A percentile compares a stretch with the other conserved stretches of the same genome.
Evolutionary conservation across 2,113 vertebrate species (phyloP).

Genomic region (Lucifuga dentata): DNA sequence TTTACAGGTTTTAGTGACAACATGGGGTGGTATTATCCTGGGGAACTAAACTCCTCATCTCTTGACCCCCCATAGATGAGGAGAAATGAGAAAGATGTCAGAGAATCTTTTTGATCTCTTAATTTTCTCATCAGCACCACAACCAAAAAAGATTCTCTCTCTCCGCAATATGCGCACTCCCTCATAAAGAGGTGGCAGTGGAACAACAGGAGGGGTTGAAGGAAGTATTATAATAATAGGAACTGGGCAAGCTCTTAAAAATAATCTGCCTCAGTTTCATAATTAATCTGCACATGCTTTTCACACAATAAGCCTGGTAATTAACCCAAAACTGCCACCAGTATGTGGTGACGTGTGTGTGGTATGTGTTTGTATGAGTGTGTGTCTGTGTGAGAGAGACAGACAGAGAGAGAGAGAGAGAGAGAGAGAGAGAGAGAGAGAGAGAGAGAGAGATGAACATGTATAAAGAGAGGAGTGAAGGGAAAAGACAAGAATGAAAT

Average conservation of each 20-base stretch:
- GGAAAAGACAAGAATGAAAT: too few relatives aligned
- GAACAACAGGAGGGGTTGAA: neutral
- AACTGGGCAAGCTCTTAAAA: conserved; percentile 68
- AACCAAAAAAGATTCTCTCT: conserved; percentile 51
- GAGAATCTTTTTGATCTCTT: conserved; percentile 34
- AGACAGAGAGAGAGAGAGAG: conserved; percentile 1
- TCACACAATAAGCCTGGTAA: conserved; percentile 80
- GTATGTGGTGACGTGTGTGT: conserved; percentile 9
- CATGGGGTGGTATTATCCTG: too few relatives aligned
- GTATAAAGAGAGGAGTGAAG: too few relatives aligned
- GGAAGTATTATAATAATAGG: conserved; percentile 62
- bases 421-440: conserved; percentile 9
- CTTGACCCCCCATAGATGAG: too few relatives aligned
- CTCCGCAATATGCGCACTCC: conserved; percentile 45
- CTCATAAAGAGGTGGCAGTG: conserved; percentile 32
- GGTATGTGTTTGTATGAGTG: neutral
- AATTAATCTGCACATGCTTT: conserved; percentile 79
- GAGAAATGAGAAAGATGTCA: neutral
- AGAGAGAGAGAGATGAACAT: neutral
- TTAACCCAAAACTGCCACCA: conserved; percentile 80
- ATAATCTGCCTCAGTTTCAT: conserved; percentile 82
- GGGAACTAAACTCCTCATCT: too few relatives aligned
- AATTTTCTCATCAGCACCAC: conserved; percentile 42
- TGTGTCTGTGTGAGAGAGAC: neutral
- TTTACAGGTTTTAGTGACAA: too few relatives aligned